These are phyloP conservation scores for Parochlus steinenii DNA, from an alignment of 2,888 invertebrate genomes.

Conservation along the genomic window DNA sequence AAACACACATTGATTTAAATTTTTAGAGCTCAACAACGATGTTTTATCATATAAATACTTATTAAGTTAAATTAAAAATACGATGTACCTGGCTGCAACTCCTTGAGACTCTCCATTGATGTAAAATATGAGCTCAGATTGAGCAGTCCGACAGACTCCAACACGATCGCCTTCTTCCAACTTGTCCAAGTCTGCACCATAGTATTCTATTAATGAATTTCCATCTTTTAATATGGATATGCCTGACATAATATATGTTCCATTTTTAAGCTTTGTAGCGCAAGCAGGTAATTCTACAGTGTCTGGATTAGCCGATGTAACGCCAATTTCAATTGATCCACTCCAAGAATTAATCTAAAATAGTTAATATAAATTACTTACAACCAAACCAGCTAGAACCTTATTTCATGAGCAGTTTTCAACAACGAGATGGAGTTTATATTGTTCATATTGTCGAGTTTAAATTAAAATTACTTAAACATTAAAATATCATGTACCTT, in stretches of 20 bases:
- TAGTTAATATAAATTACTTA: slow-evolving; percentile 25
- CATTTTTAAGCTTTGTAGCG: slow-evolving; percentile 60
- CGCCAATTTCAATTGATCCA: slow-evolving; percentile 59
- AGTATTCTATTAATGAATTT: slow-evolving; percentile 59
- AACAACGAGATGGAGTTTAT: slow-evolving; percentile 10
- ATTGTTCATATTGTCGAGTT: slow-evolving; percentile 2
- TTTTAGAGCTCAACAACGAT: too few relatives aligned
- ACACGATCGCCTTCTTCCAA: slow-evolving; percentile 68
- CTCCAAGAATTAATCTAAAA: slow-evolving; percentile 71
- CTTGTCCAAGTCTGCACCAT: slow-evolving; percentile 70
- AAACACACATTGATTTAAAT: too few relatives aligned
- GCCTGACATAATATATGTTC: slow-evolving; percentile 85
- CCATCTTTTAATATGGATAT: slow-evolving; percentile 75
- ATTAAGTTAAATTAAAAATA: too few relatives aligned
- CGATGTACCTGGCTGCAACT: slow-evolving; percentile 60
- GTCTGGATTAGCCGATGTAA: slow-evolving; percentile 52
- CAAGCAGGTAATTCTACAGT: slow-evolving; percentile 52
- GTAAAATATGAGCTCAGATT: slow-evolving; percentile 72
- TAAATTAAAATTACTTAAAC: slow-evolving; percentile 3
- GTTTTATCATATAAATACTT: too few relatives aligned
- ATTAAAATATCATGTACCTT: slow-evolving; percentile 42
- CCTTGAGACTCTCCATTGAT: slow-evolving; percentile 82
- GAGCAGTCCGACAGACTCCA: slow-evolving; percentile 67
- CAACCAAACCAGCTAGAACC: slow-evolving; percentile 5
- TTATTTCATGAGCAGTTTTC: slow-evolving; percentile 9